Conservation (phyloP, 2,888 invertebrate species). For the Acanthosepion esculentum region DNA sequence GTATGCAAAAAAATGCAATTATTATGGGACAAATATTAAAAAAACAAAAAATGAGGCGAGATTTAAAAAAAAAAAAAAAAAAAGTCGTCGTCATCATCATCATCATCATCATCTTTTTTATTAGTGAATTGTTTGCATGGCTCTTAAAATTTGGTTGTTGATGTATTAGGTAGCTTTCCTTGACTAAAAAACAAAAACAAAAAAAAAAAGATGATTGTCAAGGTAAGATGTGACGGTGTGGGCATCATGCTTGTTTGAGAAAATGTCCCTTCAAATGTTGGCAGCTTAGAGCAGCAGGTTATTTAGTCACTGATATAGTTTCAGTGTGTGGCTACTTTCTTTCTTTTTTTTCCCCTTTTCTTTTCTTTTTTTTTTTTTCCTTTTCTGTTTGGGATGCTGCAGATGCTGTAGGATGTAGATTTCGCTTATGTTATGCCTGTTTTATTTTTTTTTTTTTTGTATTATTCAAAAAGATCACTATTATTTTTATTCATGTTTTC, state of each 20-base stretch:
- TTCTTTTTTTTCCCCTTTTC: background rate
- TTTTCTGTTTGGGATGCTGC: background rate
- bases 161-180: background rate
- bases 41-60: background rate
- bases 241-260: background rate
- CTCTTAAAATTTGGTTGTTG: background rate
- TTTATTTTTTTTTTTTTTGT: background rate
- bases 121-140: background rate
- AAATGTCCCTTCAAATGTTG: background rate
- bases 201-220: background rate
- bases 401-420: constrained; percentile 46
- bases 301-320: constrained; percentile 20
- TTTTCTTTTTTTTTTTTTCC: background rate
- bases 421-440: constrained; percentile 34
- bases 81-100: background rate
- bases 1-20: background rate
- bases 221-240: background rate
- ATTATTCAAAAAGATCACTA: background rate
- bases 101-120: background rate
- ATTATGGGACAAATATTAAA: background rate
- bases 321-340: background rate
- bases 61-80: no score
- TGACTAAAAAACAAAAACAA: background rate
- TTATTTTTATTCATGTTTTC: background rate
- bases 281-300: constrained; percentile 21